Conservation (phyloP, 53 echinoderm and acorn worm species). For the Mesocentrotus franciscanus region DNA sequence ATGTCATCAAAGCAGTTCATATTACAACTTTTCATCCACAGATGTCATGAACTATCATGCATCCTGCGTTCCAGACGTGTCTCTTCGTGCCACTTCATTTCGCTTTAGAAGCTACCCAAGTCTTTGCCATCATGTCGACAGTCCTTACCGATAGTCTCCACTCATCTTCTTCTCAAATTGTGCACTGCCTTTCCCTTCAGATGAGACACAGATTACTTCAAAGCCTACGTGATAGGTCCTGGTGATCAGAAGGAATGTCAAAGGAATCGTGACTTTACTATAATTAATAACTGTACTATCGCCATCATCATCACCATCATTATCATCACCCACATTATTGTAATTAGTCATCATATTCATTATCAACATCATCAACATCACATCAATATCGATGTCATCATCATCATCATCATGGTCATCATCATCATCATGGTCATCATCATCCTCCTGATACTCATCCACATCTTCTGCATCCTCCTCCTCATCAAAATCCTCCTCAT, state of each 20-base stretch:
- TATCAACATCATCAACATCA: not conserved
- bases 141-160: constrained; percentile 90
- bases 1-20: no score
- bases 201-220: constrained; percentile 79
- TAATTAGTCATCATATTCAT: not conserved
- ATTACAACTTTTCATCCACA: no score
- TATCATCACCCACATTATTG: not conserved
- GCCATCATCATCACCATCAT: not conserved
- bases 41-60: no score
- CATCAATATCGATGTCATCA: no score
- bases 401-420: no score
- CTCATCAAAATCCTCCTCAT: not conserved
- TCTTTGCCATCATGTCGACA: not conserved
- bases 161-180: constrained; percentile 78
- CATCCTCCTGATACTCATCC: not conserved
- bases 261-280: not conserved
- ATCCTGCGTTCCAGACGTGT: no score
- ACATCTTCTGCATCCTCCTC: not conserved
- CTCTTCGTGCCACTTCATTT: no score
- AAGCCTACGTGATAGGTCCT: constrained; percentile 93
- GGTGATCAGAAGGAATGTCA: not conserved
- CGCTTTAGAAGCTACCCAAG: no score
- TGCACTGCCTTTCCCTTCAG: constrained; percentile 76
- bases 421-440: not conserved
- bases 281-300: not conserved